Conservation (phyloP, 2,113 vertebrate genomes). For the Notechis scutatus region DNA sequence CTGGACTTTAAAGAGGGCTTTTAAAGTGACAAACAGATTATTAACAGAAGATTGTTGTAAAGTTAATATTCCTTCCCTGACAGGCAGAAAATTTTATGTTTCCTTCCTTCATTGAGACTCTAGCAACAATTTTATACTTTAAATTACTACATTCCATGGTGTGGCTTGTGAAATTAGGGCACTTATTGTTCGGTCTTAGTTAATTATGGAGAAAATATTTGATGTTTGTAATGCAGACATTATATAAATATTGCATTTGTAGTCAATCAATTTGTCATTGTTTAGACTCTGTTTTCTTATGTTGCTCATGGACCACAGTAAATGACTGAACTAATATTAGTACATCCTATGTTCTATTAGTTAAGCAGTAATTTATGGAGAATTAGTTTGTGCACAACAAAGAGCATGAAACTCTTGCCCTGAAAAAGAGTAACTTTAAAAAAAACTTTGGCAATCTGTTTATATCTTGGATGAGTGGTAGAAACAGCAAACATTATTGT, state of each 20-base stretch:
- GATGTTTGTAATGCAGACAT: background rate
- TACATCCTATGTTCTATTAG: background rate
- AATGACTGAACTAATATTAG: background rate
- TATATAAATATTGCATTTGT: background rate
- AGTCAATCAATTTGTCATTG: background rate
- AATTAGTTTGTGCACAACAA: slow-evolving; percentile 44
- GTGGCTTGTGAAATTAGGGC: background rate
- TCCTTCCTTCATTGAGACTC: background rate
- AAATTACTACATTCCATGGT: background rate
- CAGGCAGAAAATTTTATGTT: background rate
- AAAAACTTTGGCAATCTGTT: slow-evolving; percentile 37
- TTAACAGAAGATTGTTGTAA: slow-evolving; percentile 28
- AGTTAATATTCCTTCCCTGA: background rate
- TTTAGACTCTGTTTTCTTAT: background rate
- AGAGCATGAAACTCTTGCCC: slow-evolving; percentile 26
- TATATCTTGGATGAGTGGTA: slow-evolving; percentile 11
- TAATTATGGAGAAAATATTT: background rate
- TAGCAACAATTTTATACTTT: background rate
- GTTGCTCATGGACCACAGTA: background rate
- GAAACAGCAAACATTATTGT: slow-evolving; percentile 24
- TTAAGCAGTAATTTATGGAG: slow-evolving; percentile 32
- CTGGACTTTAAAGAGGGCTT: background rate
- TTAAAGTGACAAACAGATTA: slow-evolving; percentile 40
- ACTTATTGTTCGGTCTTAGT: background rate
- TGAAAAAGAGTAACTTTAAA: slow-evolving; percentile 41